Conservation (phyloP, 35 echinoderm and acorn worm species). For the Strongylocentrotus purpuratus region DNA sequence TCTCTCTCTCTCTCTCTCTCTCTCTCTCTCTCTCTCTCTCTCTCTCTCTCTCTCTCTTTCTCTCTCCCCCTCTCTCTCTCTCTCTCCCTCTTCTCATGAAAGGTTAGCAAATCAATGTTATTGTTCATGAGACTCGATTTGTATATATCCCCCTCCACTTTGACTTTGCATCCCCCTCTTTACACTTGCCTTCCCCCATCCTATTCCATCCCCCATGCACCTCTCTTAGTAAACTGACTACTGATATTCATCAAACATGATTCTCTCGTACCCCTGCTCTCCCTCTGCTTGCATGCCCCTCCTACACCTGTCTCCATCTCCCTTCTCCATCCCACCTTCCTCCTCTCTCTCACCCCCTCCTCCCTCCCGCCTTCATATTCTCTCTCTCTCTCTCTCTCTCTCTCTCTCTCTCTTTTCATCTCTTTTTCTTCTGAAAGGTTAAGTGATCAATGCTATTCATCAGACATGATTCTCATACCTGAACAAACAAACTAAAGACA, state of each 20-base stretch:
- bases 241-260: not conserved
- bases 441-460: constrained; percentile 11
- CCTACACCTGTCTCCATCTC: too few species aligned
- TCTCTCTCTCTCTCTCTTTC: not conserved
- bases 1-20: not conserved
- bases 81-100: not conserved
- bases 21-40: not conserved
- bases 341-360: too few species aligned
- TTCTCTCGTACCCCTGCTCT: not conserved
- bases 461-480: constrained; percentile 10
- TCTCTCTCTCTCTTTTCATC: too few species aligned
- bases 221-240: not conserved
- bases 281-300: not conserved
- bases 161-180: not conserved
- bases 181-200: not conserved
- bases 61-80: not conserved
- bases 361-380: too few species aligned
- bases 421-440: not conserved
- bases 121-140: not conserved
- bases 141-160: not conserved
- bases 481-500: constrained; percentile 3
- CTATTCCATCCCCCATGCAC: too few species aligned
- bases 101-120: not conserved
- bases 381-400: too few species aligned
- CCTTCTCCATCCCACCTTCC: too few species aligned